Percentiles rank a stretch among this genome's conserved stretches.
Conservation (phyloP, 2,113 vertebrate species). For the Nothoprocta perdicaria region DNA sequence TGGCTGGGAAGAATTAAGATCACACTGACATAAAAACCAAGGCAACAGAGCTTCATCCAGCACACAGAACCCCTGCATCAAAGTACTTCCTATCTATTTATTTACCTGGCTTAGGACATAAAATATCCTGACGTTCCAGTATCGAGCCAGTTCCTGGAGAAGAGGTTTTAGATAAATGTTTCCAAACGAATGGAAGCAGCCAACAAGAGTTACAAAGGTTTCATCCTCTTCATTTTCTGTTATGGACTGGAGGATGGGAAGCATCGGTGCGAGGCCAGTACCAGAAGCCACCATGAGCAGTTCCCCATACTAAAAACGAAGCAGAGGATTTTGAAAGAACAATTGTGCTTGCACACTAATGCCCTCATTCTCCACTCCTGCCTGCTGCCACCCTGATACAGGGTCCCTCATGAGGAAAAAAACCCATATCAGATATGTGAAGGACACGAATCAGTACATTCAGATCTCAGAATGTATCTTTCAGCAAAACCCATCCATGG, state of each 20-base stretch:
- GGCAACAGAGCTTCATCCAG: neutral
- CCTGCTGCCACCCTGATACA: neutral
- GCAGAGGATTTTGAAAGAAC: constrained; percentile 32
- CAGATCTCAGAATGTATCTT: neutral
- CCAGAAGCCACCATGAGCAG: constrained; percentile 83
- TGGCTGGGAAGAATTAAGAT: neutral
- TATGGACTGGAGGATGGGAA: constrained; percentile 80
- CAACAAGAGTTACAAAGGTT: constrained; percentile 82
- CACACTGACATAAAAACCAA: neutral
- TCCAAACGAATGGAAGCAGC: constrained; percentile 80
- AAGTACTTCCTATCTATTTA: neutral
- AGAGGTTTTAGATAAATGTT: constrained; percentile 81
- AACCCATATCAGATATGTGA: neutral
- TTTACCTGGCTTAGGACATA: constrained; percentile 84
- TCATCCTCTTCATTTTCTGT: constrained; percentile 81
- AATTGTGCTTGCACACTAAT: neutral
- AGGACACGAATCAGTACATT: neutral
- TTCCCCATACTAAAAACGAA: constrained; percentile 76
- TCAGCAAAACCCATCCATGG: neutral
- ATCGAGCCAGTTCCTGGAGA: constrained; percentile 78
- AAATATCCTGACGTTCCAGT: constrained; percentile 81
- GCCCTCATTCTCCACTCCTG: neutral
- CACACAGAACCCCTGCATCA: neutral
- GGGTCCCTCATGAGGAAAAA: neutral
- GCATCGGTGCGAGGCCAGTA: constrained; percentile 83